phyloP scores from a whole-genome alignment of 2,113 vertebrate genomes.

The Malurus elegans region DNA sequence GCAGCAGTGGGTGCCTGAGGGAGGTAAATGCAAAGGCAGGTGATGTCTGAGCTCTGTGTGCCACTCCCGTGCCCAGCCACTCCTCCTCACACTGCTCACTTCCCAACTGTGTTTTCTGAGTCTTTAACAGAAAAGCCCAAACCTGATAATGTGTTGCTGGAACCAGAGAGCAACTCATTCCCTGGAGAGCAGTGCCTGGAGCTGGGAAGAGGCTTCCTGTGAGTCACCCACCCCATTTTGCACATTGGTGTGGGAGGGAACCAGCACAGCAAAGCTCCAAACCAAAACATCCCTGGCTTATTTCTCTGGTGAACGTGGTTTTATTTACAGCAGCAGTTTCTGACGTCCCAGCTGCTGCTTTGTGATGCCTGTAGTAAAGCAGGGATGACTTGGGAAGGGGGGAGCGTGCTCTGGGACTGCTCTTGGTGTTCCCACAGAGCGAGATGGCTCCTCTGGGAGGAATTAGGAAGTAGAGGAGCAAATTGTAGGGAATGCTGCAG shows the following conservation, averaged over 20 bases:
- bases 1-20: not conserved
- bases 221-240: not conserved
- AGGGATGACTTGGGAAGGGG: not conserved
- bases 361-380: not conserved
- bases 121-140: not conserved
- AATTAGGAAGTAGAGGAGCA: not conserved
- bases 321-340: not conserved
- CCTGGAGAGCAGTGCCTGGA: not conserved
- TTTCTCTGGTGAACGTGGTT: not conserved
- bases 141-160: not conserved
- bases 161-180: not conserved
- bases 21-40: not conserved
- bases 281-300: rapidly evolving
- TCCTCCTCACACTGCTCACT: not conserved
- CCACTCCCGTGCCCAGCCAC: not conserved
- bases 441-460: not conserved
- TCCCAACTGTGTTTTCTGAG: not conserved
- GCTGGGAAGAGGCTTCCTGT: not conserved
- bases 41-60: not conserved
- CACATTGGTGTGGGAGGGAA: not conserved
- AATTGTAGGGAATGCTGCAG: not conserved
- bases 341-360: not conserved
- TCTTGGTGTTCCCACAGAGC: not conserved
- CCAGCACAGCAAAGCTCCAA: not conserved
- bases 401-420: not conserved